phyloP scores from a whole-genome alignment of 2,113 vertebrate genomes.

The Coregonus clupeaformis region DNA sequence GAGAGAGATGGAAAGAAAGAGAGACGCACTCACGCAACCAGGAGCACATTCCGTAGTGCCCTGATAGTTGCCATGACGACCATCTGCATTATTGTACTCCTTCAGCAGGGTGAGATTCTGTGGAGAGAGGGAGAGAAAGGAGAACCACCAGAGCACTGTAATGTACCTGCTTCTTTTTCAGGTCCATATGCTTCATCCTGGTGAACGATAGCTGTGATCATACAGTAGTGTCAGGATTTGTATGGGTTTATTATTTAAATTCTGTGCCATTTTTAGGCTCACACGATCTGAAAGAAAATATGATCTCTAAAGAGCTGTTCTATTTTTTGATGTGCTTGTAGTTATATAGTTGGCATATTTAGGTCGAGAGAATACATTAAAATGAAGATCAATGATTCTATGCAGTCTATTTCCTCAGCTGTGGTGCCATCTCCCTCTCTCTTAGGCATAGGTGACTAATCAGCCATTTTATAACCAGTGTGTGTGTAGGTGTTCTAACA shows the following conservation, averaged over 20 bases:
- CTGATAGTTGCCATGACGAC: slow-evolving; percentile 8
- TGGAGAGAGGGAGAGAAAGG: not conserved
- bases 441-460: too few species aligned
- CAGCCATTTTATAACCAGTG: too few species aligned
- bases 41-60: not conserved
- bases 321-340: not conserved
- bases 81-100: not conserved
- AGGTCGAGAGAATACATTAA: not conserved
- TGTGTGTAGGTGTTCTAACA: too few species aligned
- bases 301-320: not conserved
- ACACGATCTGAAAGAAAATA: not conserved
- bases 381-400: slow-evolving; percentile 4
- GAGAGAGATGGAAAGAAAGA: not conserved
- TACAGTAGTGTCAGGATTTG: not conserved
- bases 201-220: not conserved
- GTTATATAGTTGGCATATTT: slow-evolving; percentile 1
- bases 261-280: not conserved
- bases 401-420: not conserved
- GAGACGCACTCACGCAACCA: not conserved
- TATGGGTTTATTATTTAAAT: not conserved
- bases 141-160: not conserved
- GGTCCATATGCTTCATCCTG: not conserved
- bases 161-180: not conserved
- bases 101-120: not conserved
- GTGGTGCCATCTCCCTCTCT: not conserved